Conservation (phyloP, 2,113 vertebrate species). For the Puffinus mauretanicus region DNA sequence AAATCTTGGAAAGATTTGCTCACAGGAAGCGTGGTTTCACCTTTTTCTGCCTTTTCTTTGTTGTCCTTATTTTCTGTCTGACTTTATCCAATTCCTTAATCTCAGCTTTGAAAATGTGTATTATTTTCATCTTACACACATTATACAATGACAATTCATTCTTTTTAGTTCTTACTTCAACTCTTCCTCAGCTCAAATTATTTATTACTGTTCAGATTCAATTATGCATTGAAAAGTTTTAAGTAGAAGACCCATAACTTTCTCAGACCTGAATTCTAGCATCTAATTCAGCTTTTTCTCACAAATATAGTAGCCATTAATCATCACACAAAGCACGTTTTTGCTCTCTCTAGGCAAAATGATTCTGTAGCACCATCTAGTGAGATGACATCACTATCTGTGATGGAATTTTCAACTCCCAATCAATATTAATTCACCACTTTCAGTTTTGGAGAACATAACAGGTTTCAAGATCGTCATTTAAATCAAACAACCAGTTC, state of each 20-base stretch:
- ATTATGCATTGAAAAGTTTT: background rate
- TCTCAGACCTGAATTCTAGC: background rate
- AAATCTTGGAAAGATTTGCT: background rate
- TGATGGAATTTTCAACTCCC: background rate
- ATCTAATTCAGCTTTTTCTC: background rate
- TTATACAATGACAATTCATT: background rate
- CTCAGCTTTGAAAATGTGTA: background rate
- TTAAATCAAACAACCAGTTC: background rate
- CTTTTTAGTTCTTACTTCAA: background rate
- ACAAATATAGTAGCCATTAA: background rate
- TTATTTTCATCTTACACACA: background rate
- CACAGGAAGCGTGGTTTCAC: background rate
- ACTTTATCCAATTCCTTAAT: background rate
- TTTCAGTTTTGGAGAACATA: background rate
- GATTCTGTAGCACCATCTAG: constrained; percentile 68
- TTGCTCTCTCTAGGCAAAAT: constrained; percentile 1
- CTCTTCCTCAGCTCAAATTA: background rate
- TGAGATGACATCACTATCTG: constrained; percentile 51
- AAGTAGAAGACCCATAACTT: background rate
- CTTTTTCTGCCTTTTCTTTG: background rate
- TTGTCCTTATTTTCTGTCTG: background rate
- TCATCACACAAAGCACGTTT: background rate
- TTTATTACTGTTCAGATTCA: background rate
- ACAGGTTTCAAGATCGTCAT: background rate
- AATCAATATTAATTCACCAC: background rate